Conservation (phyloP, 2,113 vertebrate genomes). For the Alethe castanea region DNA sequence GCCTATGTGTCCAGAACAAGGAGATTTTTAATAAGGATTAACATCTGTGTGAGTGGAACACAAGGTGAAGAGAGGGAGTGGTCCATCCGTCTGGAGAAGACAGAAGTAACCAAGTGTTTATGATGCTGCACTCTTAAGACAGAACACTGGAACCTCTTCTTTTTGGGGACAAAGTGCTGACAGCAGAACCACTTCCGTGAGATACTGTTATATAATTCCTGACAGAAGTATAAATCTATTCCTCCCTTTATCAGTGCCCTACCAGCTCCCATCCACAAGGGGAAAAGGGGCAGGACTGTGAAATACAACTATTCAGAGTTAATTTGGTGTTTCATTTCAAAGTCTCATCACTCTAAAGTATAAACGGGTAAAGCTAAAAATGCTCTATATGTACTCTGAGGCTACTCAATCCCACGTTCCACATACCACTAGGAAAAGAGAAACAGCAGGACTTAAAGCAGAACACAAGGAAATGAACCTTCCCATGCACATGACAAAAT, state of each 20-base stretch:
- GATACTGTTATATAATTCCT: not conserved
- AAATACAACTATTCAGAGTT: not conserved
- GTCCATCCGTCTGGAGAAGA: not conserved
- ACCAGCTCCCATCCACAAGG: not conserved
- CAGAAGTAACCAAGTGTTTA: not conserved
- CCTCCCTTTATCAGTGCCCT: not conserved
- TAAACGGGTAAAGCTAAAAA: not conserved
- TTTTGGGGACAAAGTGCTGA: not conserved
- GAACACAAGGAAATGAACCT: not conserved
- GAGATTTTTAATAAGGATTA: not conserved
- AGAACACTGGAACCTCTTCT: not conserved
- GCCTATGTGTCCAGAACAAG: not conserved
- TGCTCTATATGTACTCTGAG: not conserved
- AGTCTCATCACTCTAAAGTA: not conserved
- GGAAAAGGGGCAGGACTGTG: not conserved
- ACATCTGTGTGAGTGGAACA: not conserved
- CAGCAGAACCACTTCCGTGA: not conserved
- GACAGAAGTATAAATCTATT: not conserved
- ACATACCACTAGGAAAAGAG: not conserved
- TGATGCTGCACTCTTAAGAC: not conserved
- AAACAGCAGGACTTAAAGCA: not conserved
- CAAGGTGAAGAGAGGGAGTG: not conserved
- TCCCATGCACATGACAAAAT: not conserved
- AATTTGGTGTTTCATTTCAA: not conserved
- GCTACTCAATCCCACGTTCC: not conserved